Conservation (phyloP, 2,888 invertebrate species). For the Melanophora roralis region DNA sequence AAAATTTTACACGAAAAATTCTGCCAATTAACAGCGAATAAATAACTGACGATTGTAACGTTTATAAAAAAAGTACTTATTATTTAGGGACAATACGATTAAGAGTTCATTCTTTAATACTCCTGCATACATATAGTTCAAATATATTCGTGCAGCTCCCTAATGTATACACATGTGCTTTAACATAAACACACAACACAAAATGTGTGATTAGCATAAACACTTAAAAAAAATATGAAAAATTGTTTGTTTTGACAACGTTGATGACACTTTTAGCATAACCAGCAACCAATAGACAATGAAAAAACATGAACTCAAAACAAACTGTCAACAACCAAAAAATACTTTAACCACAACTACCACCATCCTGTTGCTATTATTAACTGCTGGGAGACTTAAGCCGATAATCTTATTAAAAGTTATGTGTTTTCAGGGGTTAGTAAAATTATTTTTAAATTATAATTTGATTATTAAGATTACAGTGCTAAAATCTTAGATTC, state of each 20-base stretch:
- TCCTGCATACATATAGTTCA: no score
- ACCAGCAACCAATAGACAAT: slow-evolving; percentile 49
- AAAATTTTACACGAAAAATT: no score
- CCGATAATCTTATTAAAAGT: not conserved
- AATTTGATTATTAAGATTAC: no score
- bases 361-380: slow-evolving; percentile 47
- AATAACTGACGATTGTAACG: no score
- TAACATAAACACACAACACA: slow-evolving; percentile 63
- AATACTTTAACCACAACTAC: slow-evolving; percentile 16
- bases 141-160: no score
- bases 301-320: not conserved
- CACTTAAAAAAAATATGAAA: slow-evolving; percentile 72
- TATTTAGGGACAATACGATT: no score
- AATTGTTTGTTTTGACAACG: slow-evolving; percentile 74
- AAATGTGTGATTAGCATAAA: slow-evolving; percentile 73
- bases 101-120: no score
- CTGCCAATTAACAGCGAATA: no score
- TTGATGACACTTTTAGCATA: slow-evolving; percentile 71
- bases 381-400: not conserved
- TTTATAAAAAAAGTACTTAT: no score
- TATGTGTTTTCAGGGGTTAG: no score
- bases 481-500: no score
- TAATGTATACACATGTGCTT: not conserved
- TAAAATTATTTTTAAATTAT: no score
- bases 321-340: slow-evolving; percentile 23